A percentile compares a stretch with the other conserved stretches of the same genome.
Conservation (phyloP, 2,888 invertebrate genomes). For the Tenthredo distinguenda region DNA sequence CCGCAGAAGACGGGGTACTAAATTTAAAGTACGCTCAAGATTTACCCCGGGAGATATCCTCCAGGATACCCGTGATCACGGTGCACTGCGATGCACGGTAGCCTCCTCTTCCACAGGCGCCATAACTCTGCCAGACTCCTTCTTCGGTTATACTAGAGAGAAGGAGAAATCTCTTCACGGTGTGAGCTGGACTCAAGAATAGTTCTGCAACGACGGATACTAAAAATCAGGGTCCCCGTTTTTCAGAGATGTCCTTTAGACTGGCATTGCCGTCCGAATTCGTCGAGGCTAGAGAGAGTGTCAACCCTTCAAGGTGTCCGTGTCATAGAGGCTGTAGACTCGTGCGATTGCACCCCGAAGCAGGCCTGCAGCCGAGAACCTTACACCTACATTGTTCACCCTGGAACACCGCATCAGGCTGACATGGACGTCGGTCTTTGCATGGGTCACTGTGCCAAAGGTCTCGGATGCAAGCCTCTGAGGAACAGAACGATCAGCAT, state of each 20-base stretch:
- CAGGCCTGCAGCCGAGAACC: constrained; percentile 73
- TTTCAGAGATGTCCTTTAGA: constrained; percentile 72
- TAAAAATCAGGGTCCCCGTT: neutral
- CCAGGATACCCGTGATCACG: neutral
- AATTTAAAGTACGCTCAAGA: constrained; percentile 53
- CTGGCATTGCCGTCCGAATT: constrained; percentile 72
- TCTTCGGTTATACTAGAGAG: neutral
- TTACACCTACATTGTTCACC: constrained; percentile 72
- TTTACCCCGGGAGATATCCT: constrained; percentile 24
- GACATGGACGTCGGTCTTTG: constrained; percentile 76
- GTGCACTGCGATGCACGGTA: neutral
- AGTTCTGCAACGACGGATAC: too few species aligned
- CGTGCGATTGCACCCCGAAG: constrained; percentile 73
- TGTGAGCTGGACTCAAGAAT: neutral
- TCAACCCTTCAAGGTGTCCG: constrained; percentile 75
- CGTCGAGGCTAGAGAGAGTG: constrained; percentile 73
- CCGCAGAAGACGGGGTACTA: constrained; percentile 60
- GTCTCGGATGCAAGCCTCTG: constrained; percentile 73
- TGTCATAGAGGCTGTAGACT: constrained; percentile 73
- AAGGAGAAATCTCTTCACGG: neutral
- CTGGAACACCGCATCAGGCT: constrained; percentile 76
- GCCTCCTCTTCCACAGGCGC: neutral
- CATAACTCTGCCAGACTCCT: constrained; percentile 22
- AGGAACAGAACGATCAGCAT: constrained; percentile 75
- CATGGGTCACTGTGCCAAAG: constrained; percentile 75